phyloP scores from a whole-genome alignment of 2,113 vertebrate genomes.

The Hemichromis elongatus region DNA sequence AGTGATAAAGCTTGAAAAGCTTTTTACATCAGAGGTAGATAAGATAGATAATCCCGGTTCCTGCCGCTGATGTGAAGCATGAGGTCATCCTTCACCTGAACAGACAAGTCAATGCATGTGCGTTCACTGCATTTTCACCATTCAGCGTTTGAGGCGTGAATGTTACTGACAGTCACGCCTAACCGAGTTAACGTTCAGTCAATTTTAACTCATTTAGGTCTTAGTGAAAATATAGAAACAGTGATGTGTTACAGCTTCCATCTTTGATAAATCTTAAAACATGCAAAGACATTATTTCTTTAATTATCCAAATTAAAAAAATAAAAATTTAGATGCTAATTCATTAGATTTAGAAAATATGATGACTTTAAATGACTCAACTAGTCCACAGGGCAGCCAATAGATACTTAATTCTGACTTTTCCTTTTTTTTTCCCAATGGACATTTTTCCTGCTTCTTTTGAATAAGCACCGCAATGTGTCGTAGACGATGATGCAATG shows the following conservation, averaged over 20 bases:
- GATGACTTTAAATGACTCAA: background rate
- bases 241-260: background rate
- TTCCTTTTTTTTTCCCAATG: background rate
- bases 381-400: background rate
- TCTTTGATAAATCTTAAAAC: background rate
- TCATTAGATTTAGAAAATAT: background rate
- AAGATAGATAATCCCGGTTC: background rate
- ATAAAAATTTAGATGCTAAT: background rate
- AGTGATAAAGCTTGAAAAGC: background rate
- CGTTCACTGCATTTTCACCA: background rate
- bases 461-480: background rate
- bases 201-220: too few relatives aligned
- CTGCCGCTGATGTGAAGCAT: background rate
- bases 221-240: background rate
- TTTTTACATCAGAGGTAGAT: background rate
- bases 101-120: background rate
- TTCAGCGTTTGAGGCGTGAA: background rate
- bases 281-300: background rate
- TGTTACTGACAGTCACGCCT: background rate
- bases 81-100: background rate
- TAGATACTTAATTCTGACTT: background rate
- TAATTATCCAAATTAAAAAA: background rate
- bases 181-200: background rate
- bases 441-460: background rate
- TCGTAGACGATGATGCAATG: background rate